Conservation (phyloP, 2,888 invertebrate species). For the Thera obeliscata region DNA sequence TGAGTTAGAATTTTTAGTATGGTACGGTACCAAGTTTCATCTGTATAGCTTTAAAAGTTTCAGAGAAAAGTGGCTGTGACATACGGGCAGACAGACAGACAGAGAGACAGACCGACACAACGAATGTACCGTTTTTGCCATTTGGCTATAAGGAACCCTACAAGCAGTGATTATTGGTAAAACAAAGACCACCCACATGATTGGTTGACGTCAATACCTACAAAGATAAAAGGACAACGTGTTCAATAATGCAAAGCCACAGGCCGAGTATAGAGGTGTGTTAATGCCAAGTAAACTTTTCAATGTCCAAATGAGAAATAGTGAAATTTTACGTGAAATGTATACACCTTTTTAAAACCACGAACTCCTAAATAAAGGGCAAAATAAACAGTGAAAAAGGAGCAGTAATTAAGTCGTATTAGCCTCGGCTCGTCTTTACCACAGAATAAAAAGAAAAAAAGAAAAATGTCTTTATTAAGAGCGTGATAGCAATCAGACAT, state of each 20-base stretch:
- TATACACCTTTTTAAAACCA: conserved; percentile 12
- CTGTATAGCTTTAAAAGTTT: no score
- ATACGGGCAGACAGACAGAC: no score
- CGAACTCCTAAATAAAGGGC: conserved; percentile 13
- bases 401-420: conserved; percentile 51
- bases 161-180: not conserved
- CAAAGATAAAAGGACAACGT: not conserved
- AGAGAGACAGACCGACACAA: no score
- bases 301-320: conserved; percentile 5
- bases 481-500: not conserved
- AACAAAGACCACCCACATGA: conserved; percentile 20
- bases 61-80: no score
- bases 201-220: conserved; percentile 3
- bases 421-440: conserved; percentile 39
- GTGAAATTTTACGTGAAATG: not conserved
- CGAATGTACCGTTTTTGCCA: no score
- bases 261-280: not conserved
- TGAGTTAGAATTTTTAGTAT: no score
- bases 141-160: no score
- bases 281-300: conserved; percentile 22
- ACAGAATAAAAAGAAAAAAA: conserved; percentile 9
- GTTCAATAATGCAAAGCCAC: conserved; percentile 21
- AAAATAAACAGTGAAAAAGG: conserved; percentile 38
- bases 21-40: no score
- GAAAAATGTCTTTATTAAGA: not conserved